Evolutionary conservation across 2,888 invertebrate genomes (phyloP).

Genomic region (Leucoma salicis): DNA sequence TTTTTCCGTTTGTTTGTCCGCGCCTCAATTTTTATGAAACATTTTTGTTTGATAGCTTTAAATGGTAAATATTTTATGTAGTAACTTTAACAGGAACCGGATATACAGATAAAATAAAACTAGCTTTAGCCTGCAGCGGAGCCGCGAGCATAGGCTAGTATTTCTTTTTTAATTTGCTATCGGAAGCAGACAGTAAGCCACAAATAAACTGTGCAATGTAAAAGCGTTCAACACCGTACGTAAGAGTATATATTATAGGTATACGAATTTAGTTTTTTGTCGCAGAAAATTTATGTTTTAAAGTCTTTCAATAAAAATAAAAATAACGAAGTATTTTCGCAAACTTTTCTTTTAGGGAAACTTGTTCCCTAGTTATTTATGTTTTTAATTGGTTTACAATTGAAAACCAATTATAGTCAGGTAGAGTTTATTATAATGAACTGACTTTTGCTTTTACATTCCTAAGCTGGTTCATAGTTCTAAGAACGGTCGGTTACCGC

Average conservation of each 20-base stretch:
- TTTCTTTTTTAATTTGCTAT: background rate
- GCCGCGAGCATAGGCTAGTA: no score
- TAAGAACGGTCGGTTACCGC: no score
- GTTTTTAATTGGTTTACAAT: slow-evolving; percentile 7
- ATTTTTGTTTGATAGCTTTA: no score
- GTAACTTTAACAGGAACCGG: no score
- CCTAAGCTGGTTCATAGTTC: no score
- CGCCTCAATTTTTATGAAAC: no score
- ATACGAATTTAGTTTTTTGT: slow-evolving; percentile 7
- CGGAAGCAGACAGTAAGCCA: background rate
- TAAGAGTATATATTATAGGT: background rate
- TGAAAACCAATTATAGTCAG: slow-evolving; percentile 1
- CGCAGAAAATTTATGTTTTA: slow-evolving; percentile 2
- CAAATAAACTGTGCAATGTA: background rate
- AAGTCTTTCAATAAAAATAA: slow-evolving; percentile 10
- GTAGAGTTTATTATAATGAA: background rate
- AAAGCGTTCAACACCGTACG: background rate
- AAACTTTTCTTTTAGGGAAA: slow-evolving; percentile 6
- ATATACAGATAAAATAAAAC: no score
- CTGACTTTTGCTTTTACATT: background rate
- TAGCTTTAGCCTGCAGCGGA: no score
- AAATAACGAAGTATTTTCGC: slow-evolving; percentile 2
- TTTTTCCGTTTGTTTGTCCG: no score
- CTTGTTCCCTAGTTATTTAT: slow-evolving; percentile 3
- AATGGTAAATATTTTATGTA: no score